Evolutionary conservation across 2,797 vertebrate genomes (phyloP).

Genomic region (Hydrolagus colliei): DNA sequence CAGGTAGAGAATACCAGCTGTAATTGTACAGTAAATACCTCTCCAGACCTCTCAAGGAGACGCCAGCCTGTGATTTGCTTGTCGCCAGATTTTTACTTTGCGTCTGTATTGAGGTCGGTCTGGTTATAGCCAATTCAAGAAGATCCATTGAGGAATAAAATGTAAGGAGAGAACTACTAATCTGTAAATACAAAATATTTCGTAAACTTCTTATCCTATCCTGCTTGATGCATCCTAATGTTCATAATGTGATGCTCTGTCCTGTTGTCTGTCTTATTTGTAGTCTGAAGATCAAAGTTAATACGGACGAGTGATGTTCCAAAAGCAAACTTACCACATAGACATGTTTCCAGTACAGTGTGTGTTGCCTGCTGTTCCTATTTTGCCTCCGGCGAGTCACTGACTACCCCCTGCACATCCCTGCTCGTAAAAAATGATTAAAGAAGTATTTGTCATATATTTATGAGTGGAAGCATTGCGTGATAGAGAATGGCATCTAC

Average conservation of each 20-base stretch:
- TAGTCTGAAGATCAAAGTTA: slow-evolving; percentile 92
- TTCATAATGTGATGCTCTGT: not conserved
- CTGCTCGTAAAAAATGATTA: slow-evolving; percentile 98
- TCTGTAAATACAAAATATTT: not conserved
- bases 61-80: slow-evolving; percentile 88
- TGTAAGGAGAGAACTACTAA: not conserved
- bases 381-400: slow-evolving; percentile 85
- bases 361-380: slow-evolving; percentile 79
- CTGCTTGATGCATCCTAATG: not conserved
- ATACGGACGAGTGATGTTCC: slow-evolving; percentile 89
- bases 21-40: slow-evolving; percentile 96
- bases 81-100: slow-evolving; percentile 77
- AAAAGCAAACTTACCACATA: slow-evolving; percentile 88
- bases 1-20: slow-evolving; percentile 81
- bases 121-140: slow-evolving; percentile 72
- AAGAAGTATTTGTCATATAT: slow-evolving; percentile 98
- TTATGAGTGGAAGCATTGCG: slow-evolving; percentile 92
- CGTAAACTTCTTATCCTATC: not conserved
- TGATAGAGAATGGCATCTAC: slow-evolving; percentile 85
- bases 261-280: slow-evolving; percentile 50
- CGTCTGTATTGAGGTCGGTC: slow-evolving; percentile 75
- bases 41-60: slow-evolving; percentile 77
- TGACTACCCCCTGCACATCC: slow-evolving; percentile 92
- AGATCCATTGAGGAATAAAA: slow-evolving; percentile 57
- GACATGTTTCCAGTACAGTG: slow-evolving; percentile 84